Evolutionary conservation across 2,113 vertebrate genomes (phyloP).

Genomic region (Athene noctua): DNA sequence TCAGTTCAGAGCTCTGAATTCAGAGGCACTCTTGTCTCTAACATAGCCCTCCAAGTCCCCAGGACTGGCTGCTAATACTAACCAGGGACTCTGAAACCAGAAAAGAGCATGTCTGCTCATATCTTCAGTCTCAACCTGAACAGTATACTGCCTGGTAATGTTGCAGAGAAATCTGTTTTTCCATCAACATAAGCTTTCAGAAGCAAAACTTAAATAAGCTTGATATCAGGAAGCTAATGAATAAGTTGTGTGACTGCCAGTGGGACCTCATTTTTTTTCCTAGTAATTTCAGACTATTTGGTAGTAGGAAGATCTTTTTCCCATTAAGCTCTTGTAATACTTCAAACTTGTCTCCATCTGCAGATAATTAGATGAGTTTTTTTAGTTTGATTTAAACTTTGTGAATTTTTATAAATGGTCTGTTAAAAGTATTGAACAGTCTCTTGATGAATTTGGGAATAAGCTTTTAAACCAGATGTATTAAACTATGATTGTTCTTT

Average conservation of each 20-base stretch:
- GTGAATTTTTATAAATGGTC: neutral
- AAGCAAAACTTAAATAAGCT: neutral
- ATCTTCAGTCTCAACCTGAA: neutral
- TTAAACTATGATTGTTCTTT: neutral
- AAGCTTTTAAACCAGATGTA: neutral
- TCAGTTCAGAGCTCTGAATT: neutral
- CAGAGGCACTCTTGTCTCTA: neutral
- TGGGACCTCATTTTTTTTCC: neutral
- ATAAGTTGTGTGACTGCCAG: neutral
- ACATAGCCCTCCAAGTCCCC: rapidly evolving
- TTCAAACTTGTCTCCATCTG: slow-evolving; percentile 11
- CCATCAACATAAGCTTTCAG: neutral
- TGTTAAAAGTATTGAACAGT: neutral
- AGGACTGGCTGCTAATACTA: neutral
- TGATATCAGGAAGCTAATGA: neutral
- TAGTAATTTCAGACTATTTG: neutral
- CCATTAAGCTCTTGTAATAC: neutral
- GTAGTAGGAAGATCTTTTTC: neutral
- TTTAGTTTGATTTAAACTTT: neutral
- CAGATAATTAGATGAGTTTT: neutral
- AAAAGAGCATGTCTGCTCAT: neutral
- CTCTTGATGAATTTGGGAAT: neutral
- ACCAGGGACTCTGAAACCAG: neutral
- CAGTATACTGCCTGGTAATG: neutral
- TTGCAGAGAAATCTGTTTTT: neutral